phyloP scores from a whole-genome alignment of 2,113 vertebrate genomes.

The Calidris pugnax region DNA sequence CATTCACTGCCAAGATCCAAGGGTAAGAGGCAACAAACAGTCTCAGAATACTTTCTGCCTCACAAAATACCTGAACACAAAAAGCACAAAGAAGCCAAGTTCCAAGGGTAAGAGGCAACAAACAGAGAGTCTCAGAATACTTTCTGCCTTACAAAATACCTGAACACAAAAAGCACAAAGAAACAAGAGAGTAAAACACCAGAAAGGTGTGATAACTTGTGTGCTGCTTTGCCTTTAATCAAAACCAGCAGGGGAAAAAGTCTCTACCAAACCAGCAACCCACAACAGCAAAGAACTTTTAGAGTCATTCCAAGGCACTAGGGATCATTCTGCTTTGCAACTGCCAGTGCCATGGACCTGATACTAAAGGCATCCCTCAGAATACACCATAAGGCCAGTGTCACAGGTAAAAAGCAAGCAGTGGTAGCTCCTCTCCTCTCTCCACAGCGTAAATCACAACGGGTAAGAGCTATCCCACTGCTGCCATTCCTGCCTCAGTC shows the following conservation, averaged over 20 bases:
- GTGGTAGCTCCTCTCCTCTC: background rate
- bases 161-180: background rate
- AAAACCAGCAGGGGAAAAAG: background rate
- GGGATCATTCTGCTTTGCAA: background rate
- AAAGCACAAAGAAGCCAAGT: background rate
- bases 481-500: background rate
- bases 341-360: background rate
- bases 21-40: background rate
- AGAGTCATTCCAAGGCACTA: background rate
- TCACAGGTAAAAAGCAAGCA: background rate
- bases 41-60: background rate
- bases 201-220: accelerated
- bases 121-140: no score
- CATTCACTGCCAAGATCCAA: background rate
- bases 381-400: background rate
- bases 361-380: background rate
- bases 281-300: background rate
- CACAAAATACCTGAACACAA: background rate
- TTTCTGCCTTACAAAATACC: background rate
- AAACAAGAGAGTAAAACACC: background rate
- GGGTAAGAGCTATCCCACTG: background rate
- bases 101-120: background rate
- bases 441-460: background rate
- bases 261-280: background rate
- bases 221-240: background rate